Conservation (phyloP, 1,140 invertebrate species). For the Trissolcus basalis region DNA sequence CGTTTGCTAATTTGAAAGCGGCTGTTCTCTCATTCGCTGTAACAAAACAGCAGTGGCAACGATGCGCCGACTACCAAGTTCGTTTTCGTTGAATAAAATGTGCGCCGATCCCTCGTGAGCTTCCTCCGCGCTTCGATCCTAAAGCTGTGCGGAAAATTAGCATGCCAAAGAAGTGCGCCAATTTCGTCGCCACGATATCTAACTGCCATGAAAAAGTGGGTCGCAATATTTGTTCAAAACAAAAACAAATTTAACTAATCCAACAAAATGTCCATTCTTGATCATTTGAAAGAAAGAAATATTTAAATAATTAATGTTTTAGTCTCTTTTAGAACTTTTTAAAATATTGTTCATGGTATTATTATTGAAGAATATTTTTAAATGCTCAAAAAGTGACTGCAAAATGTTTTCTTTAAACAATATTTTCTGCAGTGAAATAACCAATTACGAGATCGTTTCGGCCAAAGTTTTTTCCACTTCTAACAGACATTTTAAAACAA, state of each 20-base stretch:
- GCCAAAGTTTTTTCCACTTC: background rate
- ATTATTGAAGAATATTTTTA: too few species aligned
- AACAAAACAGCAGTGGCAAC: constrained; percentile 50
- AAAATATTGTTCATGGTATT: too few species aligned
- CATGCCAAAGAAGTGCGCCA: constrained; percentile 65
- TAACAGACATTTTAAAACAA: background rate
- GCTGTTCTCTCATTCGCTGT: constrained; percentile 59
- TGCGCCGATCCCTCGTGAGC: constrained; percentile 54
- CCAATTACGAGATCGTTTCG: background rate
- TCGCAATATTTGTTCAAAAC: constrained; percentile 4
- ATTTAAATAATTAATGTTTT: too few species aligned
- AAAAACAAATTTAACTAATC: background rate
- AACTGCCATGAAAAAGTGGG: constrained; percentile 16
- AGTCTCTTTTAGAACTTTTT: too few species aligned
- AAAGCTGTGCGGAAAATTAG: constrained; percentile 50
- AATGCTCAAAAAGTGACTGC: too few species aligned
- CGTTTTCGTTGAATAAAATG: constrained; percentile 55
- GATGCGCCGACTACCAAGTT: constrained; percentile 27
- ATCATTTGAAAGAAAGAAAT: too few species aligned
- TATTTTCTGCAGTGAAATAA: too few species aligned
- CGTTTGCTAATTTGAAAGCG: constrained; percentile 61
- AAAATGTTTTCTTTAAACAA: too few species aligned
- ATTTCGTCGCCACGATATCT: constrained; percentile 56
- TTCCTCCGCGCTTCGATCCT: too few species aligned
- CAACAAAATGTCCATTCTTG: too few species aligned